A percentile compares a stretch with the other conserved stretches of the same genome.
These are phyloP conservation scores for Melitaea cinxia DNA, from an alignment of 1,140 invertebrate genomes.

Conservation along the genomic window DNA sequence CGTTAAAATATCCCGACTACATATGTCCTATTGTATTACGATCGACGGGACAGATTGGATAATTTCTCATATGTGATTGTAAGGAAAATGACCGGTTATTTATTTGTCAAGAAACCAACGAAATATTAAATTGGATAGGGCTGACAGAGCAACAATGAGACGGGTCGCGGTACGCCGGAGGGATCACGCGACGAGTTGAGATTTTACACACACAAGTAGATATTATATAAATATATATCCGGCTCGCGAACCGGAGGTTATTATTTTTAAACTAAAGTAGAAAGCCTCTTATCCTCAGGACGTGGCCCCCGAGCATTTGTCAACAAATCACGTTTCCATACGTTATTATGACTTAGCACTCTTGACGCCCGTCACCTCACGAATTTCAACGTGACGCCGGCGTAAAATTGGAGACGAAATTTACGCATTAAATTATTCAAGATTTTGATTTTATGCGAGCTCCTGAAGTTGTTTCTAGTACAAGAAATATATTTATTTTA, in stretches of 20 bases:
- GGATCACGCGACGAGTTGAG: constrained; percentile 21
- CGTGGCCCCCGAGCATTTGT: constrained; percentile 52
- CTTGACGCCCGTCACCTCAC: constrained; percentile 43
- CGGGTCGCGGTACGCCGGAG: constrained; percentile 27
- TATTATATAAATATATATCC: constrained; percentile 25
- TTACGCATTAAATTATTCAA: constrained; percentile 1
- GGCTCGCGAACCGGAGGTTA: constrained; percentile 25
- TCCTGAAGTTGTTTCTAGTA: background rate
- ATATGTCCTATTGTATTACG: background rate
- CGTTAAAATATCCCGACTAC: background rate
- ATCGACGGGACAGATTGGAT: background rate
- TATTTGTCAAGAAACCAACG: constrained; percentile 1
- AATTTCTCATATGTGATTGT: background rate
- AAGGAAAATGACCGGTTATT: constrained; percentile 10
- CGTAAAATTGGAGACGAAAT: constrained; percentile 16
- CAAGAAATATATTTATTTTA: no score
- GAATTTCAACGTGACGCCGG: constrained; percentile 37
- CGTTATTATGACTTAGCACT: constrained; percentile 48
- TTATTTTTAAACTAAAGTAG: constrained; percentile 40
- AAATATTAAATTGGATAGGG: constrained; percentile 32
- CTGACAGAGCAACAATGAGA: constrained; percentile 31
- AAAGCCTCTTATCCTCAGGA: constrained; percentile 45
- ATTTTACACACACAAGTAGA: constrained; percentile 29
- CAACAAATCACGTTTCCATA: constrained; percentile 63
- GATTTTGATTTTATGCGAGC: background rate